A percentile compares a stretch with the other conserved stretches of the same genome.
phyloP scores from a whole-genome alignment of 1,140 invertebrate genomes.

The Dendrolimus kikuchii region DNA sequence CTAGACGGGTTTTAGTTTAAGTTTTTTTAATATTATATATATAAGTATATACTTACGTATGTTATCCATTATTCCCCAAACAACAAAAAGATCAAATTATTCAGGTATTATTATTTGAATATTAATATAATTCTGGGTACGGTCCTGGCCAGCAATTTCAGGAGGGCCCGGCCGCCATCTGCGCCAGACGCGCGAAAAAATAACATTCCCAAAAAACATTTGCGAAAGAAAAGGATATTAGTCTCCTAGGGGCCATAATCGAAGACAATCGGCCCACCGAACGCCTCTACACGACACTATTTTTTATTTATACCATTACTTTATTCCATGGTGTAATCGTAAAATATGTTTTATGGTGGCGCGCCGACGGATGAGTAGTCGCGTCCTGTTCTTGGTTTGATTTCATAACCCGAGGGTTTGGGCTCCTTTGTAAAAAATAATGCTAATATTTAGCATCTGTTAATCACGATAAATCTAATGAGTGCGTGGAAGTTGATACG shows the following conservation, averaged over 20 bases:
- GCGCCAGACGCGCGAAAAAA: conserved; percentile 64
- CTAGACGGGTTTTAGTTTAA: too few relatives aligned
- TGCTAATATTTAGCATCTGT: too few relatives aligned
- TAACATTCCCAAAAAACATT: conserved; percentile 65
- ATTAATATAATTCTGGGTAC: too few relatives aligned
- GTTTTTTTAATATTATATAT: too few relatives aligned
- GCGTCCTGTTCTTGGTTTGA: conserved; percentile 18
- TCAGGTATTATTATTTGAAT: too few relatives aligned
- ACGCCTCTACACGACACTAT: conserved; percentile 47
- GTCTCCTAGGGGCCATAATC: conserved; percentile 64
- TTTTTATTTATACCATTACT: conserved; percentile 56
- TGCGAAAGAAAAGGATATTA: conserved; percentile 64
- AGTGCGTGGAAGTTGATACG: too few relatives aligned
- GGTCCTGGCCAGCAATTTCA: conserved; percentile 43
- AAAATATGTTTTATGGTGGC: conserved; percentile 38
- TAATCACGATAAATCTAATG: too few relatives aligned
- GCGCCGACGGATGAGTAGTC: conserved; percentile 13
- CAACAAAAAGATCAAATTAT: too few relatives aligned
- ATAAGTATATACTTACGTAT: too few relatives aligned
- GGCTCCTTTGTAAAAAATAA: too few relatives aligned
- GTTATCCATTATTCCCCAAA: too few relatives aligned
- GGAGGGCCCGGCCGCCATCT: conserved; percentile 50
- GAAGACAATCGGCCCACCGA: conserved; percentile 58
- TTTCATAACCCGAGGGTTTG: conserved; percentile 11
- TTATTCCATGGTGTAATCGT: conserved; percentile 36